phyloP scores from a whole-genome alignment of 2,888 invertebrate species.

The Melanotus villosus region DNA sequence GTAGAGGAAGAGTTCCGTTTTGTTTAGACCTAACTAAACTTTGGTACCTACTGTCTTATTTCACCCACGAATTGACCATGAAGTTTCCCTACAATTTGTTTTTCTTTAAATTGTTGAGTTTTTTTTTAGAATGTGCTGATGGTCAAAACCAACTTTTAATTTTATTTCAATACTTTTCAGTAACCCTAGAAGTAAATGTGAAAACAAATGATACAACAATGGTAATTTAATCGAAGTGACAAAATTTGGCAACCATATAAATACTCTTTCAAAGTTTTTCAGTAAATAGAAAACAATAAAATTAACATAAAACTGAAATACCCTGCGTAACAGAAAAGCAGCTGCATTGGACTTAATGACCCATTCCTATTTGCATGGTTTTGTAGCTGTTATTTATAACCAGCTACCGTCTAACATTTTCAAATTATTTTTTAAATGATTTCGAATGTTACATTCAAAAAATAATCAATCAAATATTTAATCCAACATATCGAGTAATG shows the following conservation, averaged over 20 bases:
- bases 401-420: neutral
- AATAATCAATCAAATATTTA: no score
- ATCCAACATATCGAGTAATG: no score
- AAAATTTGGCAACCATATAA: neutral
- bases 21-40: no score
- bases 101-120: no score
- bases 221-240: no score
- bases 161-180: no score
- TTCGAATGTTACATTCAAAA: no score
- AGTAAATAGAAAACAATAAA: slow-evolving; percentile 12
- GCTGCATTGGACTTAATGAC: slow-evolving; percentile 26
- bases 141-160: no score
- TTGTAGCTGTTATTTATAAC: slow-evolving; percentile 15
- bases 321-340: slow-evolving; percentile 13
- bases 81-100: neutral
- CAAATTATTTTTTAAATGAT: neutral
- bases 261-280: slow-evolving; percentile 10
- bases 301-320: slow-evolving; percentile 15
- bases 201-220: no score
- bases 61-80: neutral
- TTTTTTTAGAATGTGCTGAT: no score
- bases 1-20: no score
- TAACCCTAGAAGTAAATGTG: no score
- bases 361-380: slow-evolving; percentile 20
- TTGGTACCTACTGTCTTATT: neutral